Conservation (phyloP, 2,113 vertebrate genomes). For the Psettodes erumei region DNA sequence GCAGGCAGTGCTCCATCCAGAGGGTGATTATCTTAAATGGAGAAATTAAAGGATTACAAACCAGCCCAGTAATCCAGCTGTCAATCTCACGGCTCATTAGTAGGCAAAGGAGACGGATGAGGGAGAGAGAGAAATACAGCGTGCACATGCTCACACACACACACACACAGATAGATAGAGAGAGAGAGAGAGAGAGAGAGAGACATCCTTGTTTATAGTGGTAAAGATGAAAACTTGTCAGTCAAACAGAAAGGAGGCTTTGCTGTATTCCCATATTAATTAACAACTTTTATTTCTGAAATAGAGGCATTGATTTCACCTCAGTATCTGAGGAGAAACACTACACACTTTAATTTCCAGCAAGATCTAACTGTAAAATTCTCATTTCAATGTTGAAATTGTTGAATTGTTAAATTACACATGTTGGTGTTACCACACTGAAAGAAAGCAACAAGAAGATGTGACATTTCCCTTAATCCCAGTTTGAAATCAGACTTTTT, state of each 20-base stretch:
- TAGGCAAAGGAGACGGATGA: slow-evolving; percentile 62
- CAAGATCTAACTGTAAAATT: slow-evolving; percentile 21
- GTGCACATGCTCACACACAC: too few relatives aligned
- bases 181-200: slow-evolving; percentile 3
- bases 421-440: slow-evolving; percentile 13
- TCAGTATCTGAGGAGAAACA: slow-evolving; percentile 1
- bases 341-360: background rate
- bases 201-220: background rate
- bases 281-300: slow-evolving; percentile 1
- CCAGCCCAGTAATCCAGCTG: slow-evolving; percentile 81
- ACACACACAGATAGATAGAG: slow-evolving; percentile 13
- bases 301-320: slow-evolving; percentile 5
- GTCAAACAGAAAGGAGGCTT: slow-evolving; percentile 18
- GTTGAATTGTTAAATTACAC: too few relatives aligned
- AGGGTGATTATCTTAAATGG: slow-evolving; percentile 80
- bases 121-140: background rate
- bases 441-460: slow-evolving; percentile 13
- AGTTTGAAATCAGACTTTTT: slow-evolving; percentile 14
- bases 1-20: slow-evolving; percentile 57
- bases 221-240: slow-evolving; percentile 39
- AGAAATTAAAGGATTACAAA: slow-evolving; percentile 84
- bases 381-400: too few relatives aligned
- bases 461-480: slow-evolving; percentile 6
- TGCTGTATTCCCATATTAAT: slow-evolving; percentile 20
- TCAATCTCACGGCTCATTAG: slow-evolving; percentile 82